A percentile compares a stretch with the other conserved stretches of the same genome.
Evolutionary conservation across 2,888 invertebrate genomes (phyloP).

Genomic region (Ectemnius lituratus): DNA sequence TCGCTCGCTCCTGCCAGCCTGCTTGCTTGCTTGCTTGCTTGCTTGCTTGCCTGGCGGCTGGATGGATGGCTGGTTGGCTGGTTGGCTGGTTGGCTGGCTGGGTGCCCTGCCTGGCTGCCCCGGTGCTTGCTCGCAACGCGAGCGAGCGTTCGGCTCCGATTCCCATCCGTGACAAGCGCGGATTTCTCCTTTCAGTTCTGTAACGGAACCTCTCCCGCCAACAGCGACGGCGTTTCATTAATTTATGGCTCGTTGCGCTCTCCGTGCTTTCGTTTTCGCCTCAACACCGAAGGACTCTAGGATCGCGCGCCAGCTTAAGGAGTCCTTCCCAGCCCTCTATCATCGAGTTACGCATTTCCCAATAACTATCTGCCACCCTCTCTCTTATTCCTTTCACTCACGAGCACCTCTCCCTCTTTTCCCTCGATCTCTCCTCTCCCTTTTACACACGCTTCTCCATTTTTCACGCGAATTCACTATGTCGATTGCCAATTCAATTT

Average conservation of each 20-base stretch:
- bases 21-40: no score
- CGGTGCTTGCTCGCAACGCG: constrained; percentile 7
- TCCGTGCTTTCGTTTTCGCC: not conserved
- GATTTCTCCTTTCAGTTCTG: constrained; percentile 33
- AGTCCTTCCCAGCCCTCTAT: not conserved
- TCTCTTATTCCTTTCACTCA: no score
- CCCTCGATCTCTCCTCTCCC: no score
- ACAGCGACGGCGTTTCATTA: constrained; percentile 31
- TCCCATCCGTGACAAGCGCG: constrained; percentile 50
- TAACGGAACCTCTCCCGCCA: constrained; percentile 35
- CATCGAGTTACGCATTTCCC: not conserved
- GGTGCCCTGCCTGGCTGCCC: constrained; percentile 5
- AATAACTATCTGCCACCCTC: no score
- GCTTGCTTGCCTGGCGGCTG: no score
- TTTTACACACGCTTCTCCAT: no score
- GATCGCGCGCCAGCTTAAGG: not conserved
- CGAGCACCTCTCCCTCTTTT: no score
- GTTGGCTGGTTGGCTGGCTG: no score
- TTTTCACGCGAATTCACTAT: no score
- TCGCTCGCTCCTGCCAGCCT: constrained; percentile 37
- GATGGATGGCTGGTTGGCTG: no score
- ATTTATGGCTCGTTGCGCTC: constrained; percentile 15
- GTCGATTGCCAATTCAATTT: no score
- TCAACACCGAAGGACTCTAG: not conserved
- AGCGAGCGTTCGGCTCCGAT: constrained; percentile 34